phyloP scores from a whole-genome alignment of 2,113 vertebrate genomes.

The Numenius arquata region DNA sequence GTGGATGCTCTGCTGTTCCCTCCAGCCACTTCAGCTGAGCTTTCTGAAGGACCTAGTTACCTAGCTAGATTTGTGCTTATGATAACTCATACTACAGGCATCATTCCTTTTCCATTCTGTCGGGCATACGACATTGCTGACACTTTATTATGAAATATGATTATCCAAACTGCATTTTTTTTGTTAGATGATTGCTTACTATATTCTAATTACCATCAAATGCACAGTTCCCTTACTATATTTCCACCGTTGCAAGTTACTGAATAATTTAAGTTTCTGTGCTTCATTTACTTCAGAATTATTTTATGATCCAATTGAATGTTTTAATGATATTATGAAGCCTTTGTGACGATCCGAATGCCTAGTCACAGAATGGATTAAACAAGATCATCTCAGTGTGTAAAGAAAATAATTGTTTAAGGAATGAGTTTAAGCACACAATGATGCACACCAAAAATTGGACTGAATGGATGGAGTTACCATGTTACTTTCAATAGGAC shows the following conservation, averaged over 20 bases:
- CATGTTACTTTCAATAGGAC: neutral
- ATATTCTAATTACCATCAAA: slow-evolving; percentile 39
- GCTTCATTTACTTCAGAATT: slow-evolving; percentile 63
- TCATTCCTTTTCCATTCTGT: neutral
- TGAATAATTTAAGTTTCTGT: slow-evolving; percentile 48
- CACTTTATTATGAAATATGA: neutral
- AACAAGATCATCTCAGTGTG: neutral
- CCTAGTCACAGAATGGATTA: neutral
- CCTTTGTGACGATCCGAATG: slow-evolving; percentile 33
- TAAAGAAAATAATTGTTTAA: slow-evolving; percentile 46
- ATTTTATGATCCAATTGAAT: slow-evolving; percentile 60
- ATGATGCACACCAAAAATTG: neutral
- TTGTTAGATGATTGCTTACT: slow-evolving; percentile 27
- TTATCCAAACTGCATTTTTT: neutral
- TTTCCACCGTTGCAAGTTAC: slow-evolving; percentile 39
- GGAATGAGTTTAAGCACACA: neutral
- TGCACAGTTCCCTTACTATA: neutral
- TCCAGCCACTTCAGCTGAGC: neutral
- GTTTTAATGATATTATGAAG: slow-evolving; percentile 61
- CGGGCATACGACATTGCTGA: neutral
- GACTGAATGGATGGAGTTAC: neutral
- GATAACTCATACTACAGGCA: neutral
- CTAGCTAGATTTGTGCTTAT: neutral
- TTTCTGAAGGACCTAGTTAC: neutral
- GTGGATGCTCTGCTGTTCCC: neutral